These are phyloP conservation scores for Tetragonisca angustula DNA, from an alignment of 2,888 invertebrate genomes.

Conservation along the genomic window DNA sequence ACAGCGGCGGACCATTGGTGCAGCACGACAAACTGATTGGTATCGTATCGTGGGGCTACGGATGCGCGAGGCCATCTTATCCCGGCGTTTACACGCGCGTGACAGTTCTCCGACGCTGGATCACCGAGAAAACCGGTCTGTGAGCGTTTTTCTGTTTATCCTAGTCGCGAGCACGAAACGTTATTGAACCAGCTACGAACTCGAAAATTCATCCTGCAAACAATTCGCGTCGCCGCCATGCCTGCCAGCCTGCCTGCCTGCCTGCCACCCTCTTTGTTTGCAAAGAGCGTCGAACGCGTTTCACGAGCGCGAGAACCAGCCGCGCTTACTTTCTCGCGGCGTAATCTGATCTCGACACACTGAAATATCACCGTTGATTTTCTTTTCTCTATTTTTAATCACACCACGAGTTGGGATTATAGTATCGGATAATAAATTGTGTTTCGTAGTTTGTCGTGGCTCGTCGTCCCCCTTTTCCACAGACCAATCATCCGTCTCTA, in stretches of 20 bases:
- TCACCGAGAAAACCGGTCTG: conserved; percentile 62
- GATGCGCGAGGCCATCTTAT: conserved; percentile 84
- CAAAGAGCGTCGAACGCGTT: background rate
- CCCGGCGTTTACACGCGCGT: conserved; percentile 86
- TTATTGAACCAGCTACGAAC: background rate
- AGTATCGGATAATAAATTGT: conserved; percentile 12
- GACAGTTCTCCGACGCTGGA: conserved; percentile 72
- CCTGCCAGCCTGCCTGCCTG: too few species aligned
- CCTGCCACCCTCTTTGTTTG: background rate
- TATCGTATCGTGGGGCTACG: conserved; percentile 86
- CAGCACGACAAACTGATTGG: conserved; percentile 84
- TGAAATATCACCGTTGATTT: background rate
- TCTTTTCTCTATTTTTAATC: background rate
- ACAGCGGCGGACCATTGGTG: conserved; percentile 86
- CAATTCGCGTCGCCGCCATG: background rate
- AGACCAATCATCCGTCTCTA: background rate
- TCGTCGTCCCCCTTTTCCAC: background rate
- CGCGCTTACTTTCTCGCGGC: background rate
- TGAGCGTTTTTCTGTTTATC: conserved; percentile 22
- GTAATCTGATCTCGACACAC: background rate
- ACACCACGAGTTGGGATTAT: background rate
- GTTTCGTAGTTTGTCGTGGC: background rate
- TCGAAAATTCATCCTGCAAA: conserved; percentile 5
- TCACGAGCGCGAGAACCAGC: background rate
- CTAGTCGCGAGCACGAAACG: background rate